A percentile compares a stretch with the other conserved stretches of the same genome.
Evolutionary conservation across 1,140 invertebrate genomes (phyloP).

Genomic region (Manduca sexta): DNA sequence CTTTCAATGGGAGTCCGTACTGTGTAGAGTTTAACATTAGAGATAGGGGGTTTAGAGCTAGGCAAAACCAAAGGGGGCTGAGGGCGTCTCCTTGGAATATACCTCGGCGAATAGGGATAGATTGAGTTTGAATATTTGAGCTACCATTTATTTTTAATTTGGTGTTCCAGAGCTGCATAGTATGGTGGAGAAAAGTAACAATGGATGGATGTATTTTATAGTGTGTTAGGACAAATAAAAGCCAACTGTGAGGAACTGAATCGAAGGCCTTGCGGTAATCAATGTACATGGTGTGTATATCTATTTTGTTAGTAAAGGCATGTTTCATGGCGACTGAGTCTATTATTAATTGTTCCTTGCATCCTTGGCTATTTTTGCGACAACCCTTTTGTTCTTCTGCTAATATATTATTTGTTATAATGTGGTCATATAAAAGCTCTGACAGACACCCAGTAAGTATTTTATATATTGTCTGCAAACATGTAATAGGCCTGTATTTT

Average conservation of each 20-base stretch:
- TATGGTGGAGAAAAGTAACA: no score
- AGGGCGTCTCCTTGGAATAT: conserved; percentile 7
- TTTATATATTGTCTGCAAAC: no score
- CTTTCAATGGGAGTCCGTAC: no score
- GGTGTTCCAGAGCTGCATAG: no score
- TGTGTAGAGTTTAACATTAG: conserved; percentile 9
- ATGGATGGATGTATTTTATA: no score
- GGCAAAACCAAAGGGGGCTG: no score
- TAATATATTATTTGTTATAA: conserved; percentile 7
- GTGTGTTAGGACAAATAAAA: conserved; percentile 1
- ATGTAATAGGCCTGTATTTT: no score
- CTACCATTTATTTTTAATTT: no score
- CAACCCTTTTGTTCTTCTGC: conserved; percentile 16
- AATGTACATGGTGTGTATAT: conserved; percentile 13
- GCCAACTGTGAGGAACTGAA: conserved; percentile 19
- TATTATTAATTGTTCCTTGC: conserved; percentile 13
- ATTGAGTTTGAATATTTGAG: no score
- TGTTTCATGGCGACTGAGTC: conserved; percentile 8
- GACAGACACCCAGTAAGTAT: no score
- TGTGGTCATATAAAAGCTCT: no score
- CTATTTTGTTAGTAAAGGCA: conserved; percentile 4
- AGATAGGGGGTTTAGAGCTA: conserved; percentile 5
- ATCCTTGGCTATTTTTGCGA: conserved; percentile 5
- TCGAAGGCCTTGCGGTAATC: conserved; percentile 20
- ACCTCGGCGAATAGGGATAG: conserved; percentile 6